Base-by-base conservation (phyloP, 2,797 vertebrate genomes). In the Halcyon badia region DNA sequence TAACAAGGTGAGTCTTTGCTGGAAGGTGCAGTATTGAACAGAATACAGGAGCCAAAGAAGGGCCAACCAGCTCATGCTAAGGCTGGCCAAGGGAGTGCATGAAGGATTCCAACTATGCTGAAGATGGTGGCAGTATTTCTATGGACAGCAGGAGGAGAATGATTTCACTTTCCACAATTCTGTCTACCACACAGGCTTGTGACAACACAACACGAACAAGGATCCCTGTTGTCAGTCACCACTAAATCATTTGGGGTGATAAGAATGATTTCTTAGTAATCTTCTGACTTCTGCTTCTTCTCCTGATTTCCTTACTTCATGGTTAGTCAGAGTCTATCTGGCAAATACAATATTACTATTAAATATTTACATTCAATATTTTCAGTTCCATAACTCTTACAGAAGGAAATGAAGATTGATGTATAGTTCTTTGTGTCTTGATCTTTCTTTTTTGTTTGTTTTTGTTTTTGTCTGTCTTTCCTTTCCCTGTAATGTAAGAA, bases 51-150 rank as follows among this genome's bases (percentile, higher is more conserved):
- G 54, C 15, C 10, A 68, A 77, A 77, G 57, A 44, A 20, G 6
- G 5, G 2, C 3, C 10, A 4, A 61, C 19, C 0, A 2, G 22
- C 28, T 70, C 9, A 10, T 26, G 39, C 17, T 78, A n/a, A 52
- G 26, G 37, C 6, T 65, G 49, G 6, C 20, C 37, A 51, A 69
- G 69, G 19, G 11, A 78, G 46, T 64, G 30, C 16, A 51, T 0
- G 5, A 8, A 24, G 31, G 31, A 75, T 33, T 75, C 39, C 1
- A 2, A 3, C 46, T 56, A 19, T 22, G 14, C 26, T 69, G 62
- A 82, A 83, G 42, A 1, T 68, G 62, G 41, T 52, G 35, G 26
- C 13, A 60, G 5, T 48, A 35, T 4, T 77, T 79, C 79, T 60
- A 70, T 35, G 73, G 37, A 33, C 28, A 87, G 11, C 25, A 71